These are phyloP conservation scores for Saguinus imperator DNA, from an alignment of 2,113 vertebrate genomes.

Conservation along the genomic window DNA sequence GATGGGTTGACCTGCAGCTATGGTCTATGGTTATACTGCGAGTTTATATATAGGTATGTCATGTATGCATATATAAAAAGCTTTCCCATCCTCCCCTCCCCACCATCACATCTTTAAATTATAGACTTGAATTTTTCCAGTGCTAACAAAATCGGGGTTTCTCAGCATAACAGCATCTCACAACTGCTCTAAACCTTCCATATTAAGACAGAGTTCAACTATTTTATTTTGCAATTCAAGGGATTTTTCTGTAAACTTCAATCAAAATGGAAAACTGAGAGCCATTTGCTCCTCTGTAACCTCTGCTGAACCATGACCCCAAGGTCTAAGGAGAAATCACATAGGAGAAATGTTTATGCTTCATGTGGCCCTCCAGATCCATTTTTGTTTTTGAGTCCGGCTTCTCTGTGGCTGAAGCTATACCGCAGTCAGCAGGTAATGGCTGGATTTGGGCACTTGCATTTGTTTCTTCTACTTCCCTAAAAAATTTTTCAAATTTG, in stretches of 20 bases:
- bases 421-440: conserved; percentile 68
- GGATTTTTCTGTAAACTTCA: neutral
- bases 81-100: neutral
- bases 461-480: conserved; percentile 84
- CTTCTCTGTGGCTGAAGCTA: conserved; percentile 68
- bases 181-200: conserved; percentile 70
- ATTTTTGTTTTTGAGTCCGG: conserved; percentile 79
- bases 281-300: conserved; percentile 71
- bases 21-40: conserved; percentile 51
- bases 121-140: conserved; percentile 21
- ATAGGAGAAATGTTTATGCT: conserved; percentile 83
- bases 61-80: neutral
- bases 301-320: neutral
- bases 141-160: conserved; percentile 23
- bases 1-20: conserved; percentile 76
- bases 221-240: conserved; percentile 48
- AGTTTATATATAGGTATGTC: conserved; percentile 38
- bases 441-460: conserved; percentile 62
- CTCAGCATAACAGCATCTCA: conserved; percentile 68
- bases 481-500: conserved; percentile 89
- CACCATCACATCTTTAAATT: conserved; percentile 57
- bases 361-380: conserved; percentile 75
- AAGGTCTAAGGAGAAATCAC: conserved; percentile 83
- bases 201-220: conserved; percentile 43
- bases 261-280: conserved; percentile 72